phyloP scores from a whole-genome alignment of 2,888 invertebrate genomes.

The Rotaria socialis region DNA sequence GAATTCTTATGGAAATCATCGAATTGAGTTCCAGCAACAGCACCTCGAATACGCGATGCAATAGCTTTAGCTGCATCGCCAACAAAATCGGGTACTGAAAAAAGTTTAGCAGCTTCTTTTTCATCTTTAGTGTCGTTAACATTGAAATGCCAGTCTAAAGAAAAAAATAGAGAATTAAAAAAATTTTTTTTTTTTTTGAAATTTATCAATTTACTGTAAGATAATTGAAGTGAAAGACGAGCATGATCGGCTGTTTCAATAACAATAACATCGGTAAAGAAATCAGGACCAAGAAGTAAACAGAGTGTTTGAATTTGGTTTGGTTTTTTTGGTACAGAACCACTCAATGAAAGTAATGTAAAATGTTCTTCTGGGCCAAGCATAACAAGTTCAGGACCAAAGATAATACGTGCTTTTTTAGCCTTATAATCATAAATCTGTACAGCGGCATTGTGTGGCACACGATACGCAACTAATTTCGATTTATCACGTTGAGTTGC shows the following conservation, averaged over 20 bases:
- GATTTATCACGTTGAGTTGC: constrained; percentile 54
- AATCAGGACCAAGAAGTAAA: constrained; percentile 62
- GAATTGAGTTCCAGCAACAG: constrained; percentile 61
- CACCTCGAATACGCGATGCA: constrained; percentile 61
- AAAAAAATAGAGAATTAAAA: background rate
- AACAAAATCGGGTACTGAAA: constrained; percentile 62
- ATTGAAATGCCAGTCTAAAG: constrained; percentile 60
- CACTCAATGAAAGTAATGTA: constrained; percentile 61
- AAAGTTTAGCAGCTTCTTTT: constrained; percentile 59
- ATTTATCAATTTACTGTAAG: constrained; percentile 54
- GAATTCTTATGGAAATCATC: constrained; percentile 64
- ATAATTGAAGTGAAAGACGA: constrained; percentile 61
- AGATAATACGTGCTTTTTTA: constrained; percentile 62
- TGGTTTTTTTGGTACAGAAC: constrained; percentile 62
- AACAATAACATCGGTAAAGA: constrained; percentile 62
- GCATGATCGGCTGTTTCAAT: constrained; percentile 63
- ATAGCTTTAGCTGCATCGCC: constrained; percentile 62
- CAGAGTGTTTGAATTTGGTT: constrained; percentile 61
- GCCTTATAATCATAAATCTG: constrained; percentile 63
- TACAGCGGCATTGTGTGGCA: constrained; percentile 63
- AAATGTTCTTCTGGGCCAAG: constrained; percentile 63
- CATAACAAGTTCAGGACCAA: constrained; percentile 64
- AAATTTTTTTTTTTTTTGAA: too few species aligned
- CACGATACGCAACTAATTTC: constrained; percentile 59
- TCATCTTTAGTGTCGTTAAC: constrained; percentile 51